Conservation (phyloP, 1,140 invertebrate species). For the Teleogryllus occipitalis region DNA sequence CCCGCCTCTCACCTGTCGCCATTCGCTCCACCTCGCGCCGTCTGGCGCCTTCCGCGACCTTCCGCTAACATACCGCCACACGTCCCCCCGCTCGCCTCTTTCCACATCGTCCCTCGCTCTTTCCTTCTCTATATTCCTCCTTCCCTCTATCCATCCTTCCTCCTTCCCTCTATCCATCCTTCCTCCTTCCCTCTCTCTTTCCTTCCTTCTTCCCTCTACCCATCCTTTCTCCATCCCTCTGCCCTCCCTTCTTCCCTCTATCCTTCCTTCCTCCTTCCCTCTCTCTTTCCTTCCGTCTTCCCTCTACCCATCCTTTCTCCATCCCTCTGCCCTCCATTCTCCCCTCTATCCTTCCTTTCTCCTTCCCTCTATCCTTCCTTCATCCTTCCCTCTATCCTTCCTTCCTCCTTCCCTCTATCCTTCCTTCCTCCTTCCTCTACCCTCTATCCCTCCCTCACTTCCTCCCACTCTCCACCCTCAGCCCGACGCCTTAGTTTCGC, state of each 20-base stretch:
- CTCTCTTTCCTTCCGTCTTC: not conserved
- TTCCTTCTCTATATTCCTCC: not conserved
- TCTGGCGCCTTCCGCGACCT: no score
- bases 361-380: no score
- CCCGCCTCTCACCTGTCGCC: no score
- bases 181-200: not conserved
- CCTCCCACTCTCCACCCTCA: no score
- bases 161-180: not conserved
- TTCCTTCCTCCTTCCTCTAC: not conserved
- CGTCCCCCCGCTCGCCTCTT: no score
- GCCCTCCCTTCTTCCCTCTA: not conserved
- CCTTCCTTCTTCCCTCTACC: not conserved
- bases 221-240: not conserved
- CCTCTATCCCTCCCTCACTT: no score
- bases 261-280: not conserved
- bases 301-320: not conserved
- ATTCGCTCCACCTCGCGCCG: no score
- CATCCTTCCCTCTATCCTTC: not conserved
- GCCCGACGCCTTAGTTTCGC: no score
- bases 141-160: not conserved
- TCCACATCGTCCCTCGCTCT: not conserved
- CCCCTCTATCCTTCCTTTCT: not conserved
- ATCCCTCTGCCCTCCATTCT: not conserved
- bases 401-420: not conserved
- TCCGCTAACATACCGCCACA: no score